Conservation (phyloP, 2,113 vertebrate species). For the Sinocyclocheilus rhinocerous region DNA sequence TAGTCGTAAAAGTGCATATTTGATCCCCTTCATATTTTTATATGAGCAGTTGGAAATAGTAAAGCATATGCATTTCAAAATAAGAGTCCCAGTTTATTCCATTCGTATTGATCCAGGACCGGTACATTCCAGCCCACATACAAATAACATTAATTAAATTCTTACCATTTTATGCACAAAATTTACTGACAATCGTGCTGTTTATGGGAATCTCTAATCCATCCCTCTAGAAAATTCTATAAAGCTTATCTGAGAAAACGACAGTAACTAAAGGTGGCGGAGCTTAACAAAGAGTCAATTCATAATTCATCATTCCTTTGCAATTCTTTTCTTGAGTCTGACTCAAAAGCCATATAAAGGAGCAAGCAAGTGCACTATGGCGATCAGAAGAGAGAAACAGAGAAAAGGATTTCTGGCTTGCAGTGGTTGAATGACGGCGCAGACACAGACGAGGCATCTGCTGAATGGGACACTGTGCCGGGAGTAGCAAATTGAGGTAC, state of each 20-base stretch:
- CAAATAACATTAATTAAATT: not conserved
- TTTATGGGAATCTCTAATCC: not conserved
- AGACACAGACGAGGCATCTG: conserved; percentile 51
- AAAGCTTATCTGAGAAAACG: not conserved
- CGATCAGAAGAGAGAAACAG: not conserved
- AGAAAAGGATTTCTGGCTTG: conserved; percentile 24
- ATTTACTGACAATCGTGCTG: not conserved
- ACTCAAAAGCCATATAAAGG: not conserved
- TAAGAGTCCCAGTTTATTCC: not conserved
- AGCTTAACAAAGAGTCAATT: not conserved
- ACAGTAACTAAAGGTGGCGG: not conserved
- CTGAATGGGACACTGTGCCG: conserved; percentile 62
- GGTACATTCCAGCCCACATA: not conserved
- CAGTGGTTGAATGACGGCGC: conserved; percentile 24
- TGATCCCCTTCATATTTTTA: no score
- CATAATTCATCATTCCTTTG: not conserved
- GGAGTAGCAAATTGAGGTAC: conserved; percentile 78
- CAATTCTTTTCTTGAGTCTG: not conserved
- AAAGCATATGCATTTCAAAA: no score
- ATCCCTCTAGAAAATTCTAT: not conserved
- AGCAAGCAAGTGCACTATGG: not conserved
- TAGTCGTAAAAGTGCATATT: no score
- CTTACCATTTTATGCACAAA: not conserved
- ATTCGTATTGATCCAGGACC: not conserved
- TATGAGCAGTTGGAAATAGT: no score